A percentile compares a stretch with the other conserved stretches of the same genome.
phyloP scores from a whole-genome alignment of 1,140 invertebrate genomes.

The Papilio helenus region DNA sequence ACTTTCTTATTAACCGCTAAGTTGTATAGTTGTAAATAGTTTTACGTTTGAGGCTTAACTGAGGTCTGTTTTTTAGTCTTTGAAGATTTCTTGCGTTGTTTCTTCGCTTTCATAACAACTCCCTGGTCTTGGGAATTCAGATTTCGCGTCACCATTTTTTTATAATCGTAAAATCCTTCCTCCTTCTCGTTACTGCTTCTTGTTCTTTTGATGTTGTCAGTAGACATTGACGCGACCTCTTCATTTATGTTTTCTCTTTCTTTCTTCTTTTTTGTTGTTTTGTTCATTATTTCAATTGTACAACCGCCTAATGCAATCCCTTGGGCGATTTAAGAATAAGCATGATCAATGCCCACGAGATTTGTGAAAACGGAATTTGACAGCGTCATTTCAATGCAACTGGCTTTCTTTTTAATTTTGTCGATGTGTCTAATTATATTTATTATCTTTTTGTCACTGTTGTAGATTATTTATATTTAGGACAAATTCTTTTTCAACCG shows the following conservation, averaged over 20 bases:
- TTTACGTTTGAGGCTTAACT: slow-evolving; percentile 13
- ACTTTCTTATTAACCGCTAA: slow-evolving; percentile 16
- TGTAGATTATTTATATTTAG: background rate
- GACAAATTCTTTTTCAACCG: background rate
- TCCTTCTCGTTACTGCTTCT: slow-evolving; percentile 51
- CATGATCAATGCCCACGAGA: slow-evolving; percentile 49
- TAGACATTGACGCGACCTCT: slow-evolving; percentile 16
- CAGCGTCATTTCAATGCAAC: slow-evolving; percentile 21
- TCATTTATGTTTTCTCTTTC: slow-evolving; percentile 43
- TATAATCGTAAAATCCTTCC: slow-evolving; percentile 54
- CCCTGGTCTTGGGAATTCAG: slow-evolving; percentile 45
- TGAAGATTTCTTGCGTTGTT: slow-evolving; percentile 45
- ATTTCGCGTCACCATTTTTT: slow-evolving; percentile 53
- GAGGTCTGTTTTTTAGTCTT: slow-evolving; percentile 46
- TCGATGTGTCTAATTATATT: background rate
- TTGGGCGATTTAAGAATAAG: slow-evolving; percentile 37
- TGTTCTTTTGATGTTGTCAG: slow-evolving; percentile 41
- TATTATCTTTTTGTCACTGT: background rate
- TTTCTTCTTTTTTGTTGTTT: slow-evolving; percentile 45
- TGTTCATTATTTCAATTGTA: slow-evolving; percentile 44
- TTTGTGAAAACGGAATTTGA: slow-evolving; percentile 27
- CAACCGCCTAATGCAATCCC: slow-evolving; percentile 3
- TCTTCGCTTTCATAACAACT: slow-evolving; percentile 38
- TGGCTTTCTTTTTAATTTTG: slow-evolving; percentile 20
- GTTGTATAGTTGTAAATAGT: slow-evolving; percentile 1